Evolutionary conservation across 1,140 invertebrate genomes (phyloP).

Genomic region (Hylaeus anthracinus): DNA sequence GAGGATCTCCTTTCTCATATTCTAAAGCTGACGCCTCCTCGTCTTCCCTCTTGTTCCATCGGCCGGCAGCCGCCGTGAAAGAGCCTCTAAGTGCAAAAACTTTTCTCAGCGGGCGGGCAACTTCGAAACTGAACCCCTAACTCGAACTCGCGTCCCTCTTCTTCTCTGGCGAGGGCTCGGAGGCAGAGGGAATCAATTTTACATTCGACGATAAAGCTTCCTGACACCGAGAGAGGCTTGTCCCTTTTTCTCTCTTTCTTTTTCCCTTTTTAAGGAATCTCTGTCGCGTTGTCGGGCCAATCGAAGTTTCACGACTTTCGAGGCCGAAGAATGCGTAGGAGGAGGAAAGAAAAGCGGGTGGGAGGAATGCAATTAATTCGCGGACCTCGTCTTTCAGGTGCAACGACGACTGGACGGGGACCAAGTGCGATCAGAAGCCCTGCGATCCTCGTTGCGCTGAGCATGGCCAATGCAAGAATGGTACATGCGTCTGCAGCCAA

Average conservation of each 20-base stretch:
- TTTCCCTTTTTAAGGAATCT: background rate
- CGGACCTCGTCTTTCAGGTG: constrained; percentile 82
- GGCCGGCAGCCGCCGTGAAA: constrained; percentile 44
- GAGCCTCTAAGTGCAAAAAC: constrained; percentile 65
- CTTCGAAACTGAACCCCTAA: constrained; percentile 57
- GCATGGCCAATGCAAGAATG: constrained; percentile 98
- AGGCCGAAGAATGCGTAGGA: background rate
- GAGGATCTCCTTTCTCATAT: constrained; percentile 68
- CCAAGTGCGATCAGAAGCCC: constrained; percentile 93
- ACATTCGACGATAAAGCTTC: constrained; percentile 37
- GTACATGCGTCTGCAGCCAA: constrained; percentile 96
- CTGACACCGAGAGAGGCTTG: background rate
- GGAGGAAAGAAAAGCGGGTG: background rate
- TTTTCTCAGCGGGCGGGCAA: constrained; percentile 45
- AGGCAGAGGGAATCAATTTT: constrained; percentile 54
- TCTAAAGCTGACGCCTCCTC: constrained; percentile 65
- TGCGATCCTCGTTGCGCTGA: constrained; percentile 96
- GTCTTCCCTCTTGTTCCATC: constrained; percentile 31
- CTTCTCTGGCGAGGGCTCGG: background rate
- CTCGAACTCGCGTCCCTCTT: constrained; percentile 44
- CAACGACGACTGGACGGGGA: constrained; percentile 94
- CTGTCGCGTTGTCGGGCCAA: constrained; percentile 18
- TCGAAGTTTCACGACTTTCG: background rate
- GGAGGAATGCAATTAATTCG: background rate
- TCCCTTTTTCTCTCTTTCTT: background rate